Percentiles rank a stretch among this genome's conserved stretches.
Conservation (phyloP, 1,140 invertebrate species). For the Daktulosphaira vitifoliae region DNA sequence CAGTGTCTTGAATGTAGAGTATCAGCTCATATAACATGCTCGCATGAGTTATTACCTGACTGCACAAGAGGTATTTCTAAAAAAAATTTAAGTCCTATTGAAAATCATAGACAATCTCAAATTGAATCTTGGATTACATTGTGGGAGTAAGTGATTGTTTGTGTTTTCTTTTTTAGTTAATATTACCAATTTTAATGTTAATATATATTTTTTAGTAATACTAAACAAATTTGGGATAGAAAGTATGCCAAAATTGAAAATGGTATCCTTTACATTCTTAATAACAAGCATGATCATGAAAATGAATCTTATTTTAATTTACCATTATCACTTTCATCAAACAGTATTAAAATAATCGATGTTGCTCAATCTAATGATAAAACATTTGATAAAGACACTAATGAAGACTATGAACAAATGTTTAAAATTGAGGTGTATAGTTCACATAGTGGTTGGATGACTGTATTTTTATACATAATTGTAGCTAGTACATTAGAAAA, state of each 20-base stretch:
- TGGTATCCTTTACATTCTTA: neutral
- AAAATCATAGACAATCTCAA: neutral
- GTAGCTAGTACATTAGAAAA: neutral
- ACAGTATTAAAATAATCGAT: constrained; percentile 20
- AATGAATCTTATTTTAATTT: neutral
- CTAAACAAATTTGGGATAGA: constrained; percentile 29
- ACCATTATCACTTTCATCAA: constrained; percentile 10
- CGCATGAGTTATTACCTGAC: constrained; percentile 6
- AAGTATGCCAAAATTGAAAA: constrained; percentile 22
- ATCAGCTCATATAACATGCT: constrained; percentile 20
- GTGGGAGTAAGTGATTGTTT: constrained; percentile 17
- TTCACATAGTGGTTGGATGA: constrained; percentile 15
- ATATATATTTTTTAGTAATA: constrained; percentile 12
- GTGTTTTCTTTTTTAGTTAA: neutral
- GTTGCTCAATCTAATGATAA: constrained; percentile 20
- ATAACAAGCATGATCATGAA: constrained; percentile 10
- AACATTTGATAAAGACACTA: constrained; percentile 24
- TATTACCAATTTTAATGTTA: no score
- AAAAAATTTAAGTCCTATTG: neutral
- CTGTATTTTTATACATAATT: constrained; percentile 17
- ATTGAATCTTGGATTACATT: constrained; percentile 28
- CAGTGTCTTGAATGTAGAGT: constrained; percentile 26
- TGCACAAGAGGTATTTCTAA: neutral
- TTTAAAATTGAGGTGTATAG: constrained; percentile 25
- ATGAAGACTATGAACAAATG: constrained; percentile 30